Evolutionary conservation across 2,888 invertebrate species (phyloP).

Genomic region (Ectemnius continuus): DNA sequence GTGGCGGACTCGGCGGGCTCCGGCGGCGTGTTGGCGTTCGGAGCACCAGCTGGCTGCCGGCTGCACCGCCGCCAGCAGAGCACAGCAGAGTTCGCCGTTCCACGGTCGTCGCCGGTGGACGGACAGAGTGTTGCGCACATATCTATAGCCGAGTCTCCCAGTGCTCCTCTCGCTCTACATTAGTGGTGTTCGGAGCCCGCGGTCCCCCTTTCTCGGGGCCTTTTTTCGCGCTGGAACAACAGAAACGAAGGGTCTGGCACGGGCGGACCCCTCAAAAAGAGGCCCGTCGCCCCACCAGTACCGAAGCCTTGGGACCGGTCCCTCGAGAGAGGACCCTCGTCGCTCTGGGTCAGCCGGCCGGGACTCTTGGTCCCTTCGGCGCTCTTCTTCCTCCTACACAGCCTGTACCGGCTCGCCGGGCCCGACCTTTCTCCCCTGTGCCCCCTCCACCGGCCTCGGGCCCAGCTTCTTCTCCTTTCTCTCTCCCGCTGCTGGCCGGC

Average conservation of each 20-base stretch:
- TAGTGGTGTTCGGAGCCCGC: constrained; percentile 6
- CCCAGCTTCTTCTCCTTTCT: constrained; percentile 35
- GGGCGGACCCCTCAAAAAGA: constrained; percentile 10
- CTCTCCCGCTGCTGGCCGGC: constrained; percentile 5
- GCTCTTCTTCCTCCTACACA: background rate
- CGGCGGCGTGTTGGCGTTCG: constrained; percentile 61
- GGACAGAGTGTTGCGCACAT: constrained; percentile 57
- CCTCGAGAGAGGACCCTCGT: constrained; percentile 8
- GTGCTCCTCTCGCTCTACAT: constrained; percentile 18
- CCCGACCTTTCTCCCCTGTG: constrained; percentile 44
- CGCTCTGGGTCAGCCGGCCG: constrained; percentile 12
- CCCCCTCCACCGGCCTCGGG: constrained; percentile 38
- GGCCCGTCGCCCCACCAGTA: constrained; percentile 12
- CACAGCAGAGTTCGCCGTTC: constrained; percentile 73
- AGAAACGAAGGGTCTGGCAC: background rate
- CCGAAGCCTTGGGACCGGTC: constrained; percentile 8
- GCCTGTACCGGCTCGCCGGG: constrained; percentile 2
- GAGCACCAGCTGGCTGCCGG: constrained; percentile 66
- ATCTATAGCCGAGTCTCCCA: constrained; percentile 47
- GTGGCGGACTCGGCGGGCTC: constrained; percentile 64
- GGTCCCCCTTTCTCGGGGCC: background rate
- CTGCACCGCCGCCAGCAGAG: constrained; percentile 52
- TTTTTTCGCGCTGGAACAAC: background rate
- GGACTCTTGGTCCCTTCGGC: constrained; percentile 11
- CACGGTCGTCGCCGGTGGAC: constrained; percentile 71